Percentiles rank a stretch among this genome's conserved stretches.
These are phyloP conservation scores for Nannoperca obscura DNA, from an alignment of 2,797 vertebrate species.

Conservation along the genomic window DNA sequence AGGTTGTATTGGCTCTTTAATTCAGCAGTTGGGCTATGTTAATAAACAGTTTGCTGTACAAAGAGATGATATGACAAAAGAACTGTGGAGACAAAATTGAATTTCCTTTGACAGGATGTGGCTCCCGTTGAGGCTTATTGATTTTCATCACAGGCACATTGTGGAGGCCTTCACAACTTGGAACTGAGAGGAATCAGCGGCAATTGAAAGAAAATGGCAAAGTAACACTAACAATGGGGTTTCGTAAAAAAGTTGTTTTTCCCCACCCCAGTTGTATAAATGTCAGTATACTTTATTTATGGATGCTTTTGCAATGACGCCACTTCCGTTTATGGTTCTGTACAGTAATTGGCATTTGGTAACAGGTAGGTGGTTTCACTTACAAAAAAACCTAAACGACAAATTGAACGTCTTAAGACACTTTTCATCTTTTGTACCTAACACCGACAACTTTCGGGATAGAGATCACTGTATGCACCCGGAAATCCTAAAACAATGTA, in stretches of 20 bases:
- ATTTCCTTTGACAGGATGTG: constrained; percentile 88
- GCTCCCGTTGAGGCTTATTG: constrained; percentile 87
- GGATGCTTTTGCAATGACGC: constrained; percentile 38
- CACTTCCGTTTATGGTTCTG: constrained; percentile 40
- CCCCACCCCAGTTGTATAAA: constrained; percentile 70
- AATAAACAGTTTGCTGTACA: constrained; percentile 85
- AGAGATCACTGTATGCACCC: constrained; percentile 47
- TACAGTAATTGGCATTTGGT: constrained; percentile 32
- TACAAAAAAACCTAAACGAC: constrained; percentile 26
- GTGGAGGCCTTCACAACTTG: constrained; percentile 85
- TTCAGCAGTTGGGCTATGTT: constrained; percentile 83
- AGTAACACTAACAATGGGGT: constrained; percentile 79
- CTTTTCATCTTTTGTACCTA: constrained; percentile 35
- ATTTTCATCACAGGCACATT: constrained; percentile 87
- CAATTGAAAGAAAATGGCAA: constrained; percentile 83
- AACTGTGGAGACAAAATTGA: constrained; percentile 85
- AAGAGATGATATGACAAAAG: constrained; percentile 86
- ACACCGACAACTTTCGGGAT: constrained; percentile 38
- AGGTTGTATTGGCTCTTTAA: constrained; percentile 75
- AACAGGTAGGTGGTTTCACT: constrained; percentile 36
- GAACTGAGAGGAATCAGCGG: constrained; percentile 82
- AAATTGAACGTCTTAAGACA: constrained; percentile 34
- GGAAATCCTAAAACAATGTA: constrained; percentile 74
- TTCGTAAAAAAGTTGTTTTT: constrained; percentile 72
- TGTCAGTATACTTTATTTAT: constrained; percentile 77